Percentiles rank a stretch among this genome's conserved stretches.
Conservation (phyloP, 2,888 invertebrate species). For the Teleogryllus oceanicus region DNA sequence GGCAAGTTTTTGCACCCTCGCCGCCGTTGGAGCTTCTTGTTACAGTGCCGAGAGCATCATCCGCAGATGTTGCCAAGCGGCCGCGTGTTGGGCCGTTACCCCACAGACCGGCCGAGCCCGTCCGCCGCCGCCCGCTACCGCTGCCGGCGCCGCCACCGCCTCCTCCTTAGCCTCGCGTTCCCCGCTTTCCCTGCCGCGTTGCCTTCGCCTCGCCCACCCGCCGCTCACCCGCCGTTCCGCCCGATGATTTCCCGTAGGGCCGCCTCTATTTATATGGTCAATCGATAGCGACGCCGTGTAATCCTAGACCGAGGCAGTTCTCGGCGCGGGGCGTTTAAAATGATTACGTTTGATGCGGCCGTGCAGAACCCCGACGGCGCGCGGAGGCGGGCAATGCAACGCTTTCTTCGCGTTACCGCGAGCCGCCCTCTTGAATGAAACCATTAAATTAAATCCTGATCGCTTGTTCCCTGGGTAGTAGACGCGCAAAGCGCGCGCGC, state of each 20-base stretch:
- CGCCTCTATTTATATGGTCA: not conserved
- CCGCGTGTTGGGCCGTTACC: not conserved
- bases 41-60: conserved; percentile 6
- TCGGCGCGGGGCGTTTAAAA: not conserved
- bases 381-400: no score
- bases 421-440: not conserved
- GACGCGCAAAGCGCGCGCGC: not conserved
- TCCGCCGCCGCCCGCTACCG: not conserved
- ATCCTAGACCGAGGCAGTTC: not conserved
- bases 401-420: no score
- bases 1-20: conserved; percentile 4
- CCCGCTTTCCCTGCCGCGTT: not conserved
- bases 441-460: not conserved
- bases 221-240: not conserved
- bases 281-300: not conserved
- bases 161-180: not conserved
- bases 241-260: not conserved
- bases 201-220: not conserved
- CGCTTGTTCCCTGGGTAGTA: not conserved
- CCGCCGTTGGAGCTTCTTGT: not conserved
- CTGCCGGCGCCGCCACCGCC: no score
- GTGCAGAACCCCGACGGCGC: no score
- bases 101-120: not conserved
- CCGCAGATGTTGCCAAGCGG: conserved; percentile 1
- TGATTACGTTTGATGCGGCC: no score